A percentile compares a stretch with the other conserved stretches of the same genome.
Conservation (phyloP, 2,113 vertebrate genomes). For the Brachypteracias leptosomus region DNA sequence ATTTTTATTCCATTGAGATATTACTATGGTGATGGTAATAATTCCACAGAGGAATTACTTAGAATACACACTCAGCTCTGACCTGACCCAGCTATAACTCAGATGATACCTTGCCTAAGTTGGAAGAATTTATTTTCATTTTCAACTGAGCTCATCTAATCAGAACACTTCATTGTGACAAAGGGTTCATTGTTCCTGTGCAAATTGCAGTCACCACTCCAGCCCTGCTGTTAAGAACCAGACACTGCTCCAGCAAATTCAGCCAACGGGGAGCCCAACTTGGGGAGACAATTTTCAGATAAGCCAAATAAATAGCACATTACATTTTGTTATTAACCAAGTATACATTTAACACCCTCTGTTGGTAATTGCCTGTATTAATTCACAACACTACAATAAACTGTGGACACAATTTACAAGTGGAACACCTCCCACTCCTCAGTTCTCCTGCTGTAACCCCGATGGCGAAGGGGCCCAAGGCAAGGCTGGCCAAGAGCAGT, state of each 20-base stretch:
- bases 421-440: background rate
- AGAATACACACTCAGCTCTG: conserved; percentile 64
- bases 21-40: conserved; percentile 78
- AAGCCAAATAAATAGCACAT: background rate
- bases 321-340: background rate
- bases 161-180: conserved; percentile 76
- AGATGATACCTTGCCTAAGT: conserved; percentile 67
- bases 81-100: conserved; percentile 77
- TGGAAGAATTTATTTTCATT: conserved; percentile 84
- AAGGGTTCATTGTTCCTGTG: conserved; percentile 73
- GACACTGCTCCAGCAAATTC: background rate
- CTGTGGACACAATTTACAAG: background rate
- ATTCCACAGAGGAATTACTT: conserved; percentile 78
- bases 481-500: background rate
- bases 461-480: background rate
- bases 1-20: conserved; percentile 76
- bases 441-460: background rate
- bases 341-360: background rate
- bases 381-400: background rate
- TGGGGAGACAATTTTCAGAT: background rate
- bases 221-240: background rate
- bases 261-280: background rate
- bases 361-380: background rate
- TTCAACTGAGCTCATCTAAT: conserved; percentile 74
- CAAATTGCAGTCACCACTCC: conserved; percentile 37